Conservation (phyloP, 1,140 invertebrate genomes). For the Dendrolimus kikuchii region DNA sequence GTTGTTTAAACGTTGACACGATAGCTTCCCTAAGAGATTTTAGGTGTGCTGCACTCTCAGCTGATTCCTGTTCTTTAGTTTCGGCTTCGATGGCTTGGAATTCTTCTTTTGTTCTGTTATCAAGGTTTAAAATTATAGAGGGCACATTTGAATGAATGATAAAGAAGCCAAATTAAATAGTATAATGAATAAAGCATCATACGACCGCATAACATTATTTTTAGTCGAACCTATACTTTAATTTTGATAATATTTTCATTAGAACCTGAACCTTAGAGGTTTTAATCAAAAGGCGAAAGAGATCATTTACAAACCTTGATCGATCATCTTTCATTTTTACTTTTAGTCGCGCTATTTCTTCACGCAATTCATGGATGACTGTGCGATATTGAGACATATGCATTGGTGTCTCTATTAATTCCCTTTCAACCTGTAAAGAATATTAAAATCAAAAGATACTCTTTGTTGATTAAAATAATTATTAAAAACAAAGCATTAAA, state of each 20-base stretch:
- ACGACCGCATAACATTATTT: no score
- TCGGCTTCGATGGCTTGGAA: conserved; percentile 26
- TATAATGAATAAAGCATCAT: no score
- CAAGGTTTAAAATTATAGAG: no score
- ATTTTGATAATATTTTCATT: not conserved
- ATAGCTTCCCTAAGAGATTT: conserved; percentile 86
- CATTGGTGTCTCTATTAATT: conserved; percentile 86
- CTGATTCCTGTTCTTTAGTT: conserved; percentile 30
- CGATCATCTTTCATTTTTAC: conserved; percentile 84
- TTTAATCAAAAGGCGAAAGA: not conserved
- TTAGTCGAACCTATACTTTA: no score
- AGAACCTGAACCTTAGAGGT: conserved; percentile 2
- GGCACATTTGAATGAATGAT: no score
- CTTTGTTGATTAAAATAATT: not conserved
- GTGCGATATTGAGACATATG: conserved; percentile 88
- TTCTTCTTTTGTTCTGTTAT: conserved; percentile 29
- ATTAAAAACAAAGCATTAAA: not conserved
- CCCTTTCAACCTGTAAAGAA: conserved; percentile 76
- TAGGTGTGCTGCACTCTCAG: conserved; percentile 74
- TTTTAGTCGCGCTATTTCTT: conserved; percentile 88
- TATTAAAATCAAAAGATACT: not conserved
- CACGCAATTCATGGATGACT: conserved; percentile 80
- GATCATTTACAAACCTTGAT: conserved; percentile 56
- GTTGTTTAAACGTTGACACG: conserved; percentile 89
- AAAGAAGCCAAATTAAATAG: no score